Percentiles rank a stretch among this genome's conserved stretches.
These are phyloP conservation scores for Glareola pratincola DNA, from an alignment of 2,113 vertebrate genomes.

Conservation along the genomic window DNA sequence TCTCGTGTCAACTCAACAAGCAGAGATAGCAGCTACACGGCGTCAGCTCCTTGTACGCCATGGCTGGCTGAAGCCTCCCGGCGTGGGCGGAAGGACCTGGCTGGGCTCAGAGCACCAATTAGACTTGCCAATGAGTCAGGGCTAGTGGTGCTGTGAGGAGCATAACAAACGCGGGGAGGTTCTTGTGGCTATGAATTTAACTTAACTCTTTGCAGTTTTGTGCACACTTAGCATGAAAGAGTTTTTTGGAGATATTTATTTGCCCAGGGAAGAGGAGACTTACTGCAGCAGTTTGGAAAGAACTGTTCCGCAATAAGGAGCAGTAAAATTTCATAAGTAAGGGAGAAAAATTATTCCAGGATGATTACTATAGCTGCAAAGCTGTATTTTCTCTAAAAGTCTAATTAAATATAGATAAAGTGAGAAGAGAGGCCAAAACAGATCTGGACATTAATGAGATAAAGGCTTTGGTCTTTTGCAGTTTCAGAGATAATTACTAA, in stretches of 20 bases:
- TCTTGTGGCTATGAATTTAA: neutral
- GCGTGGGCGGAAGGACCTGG: slow-evolving; percentile 7
- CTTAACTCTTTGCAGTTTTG: neutral
- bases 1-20: slow-evolving; percentile 44
- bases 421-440: neutral
- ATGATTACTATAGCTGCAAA: neutral
- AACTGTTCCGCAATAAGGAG: neutral
- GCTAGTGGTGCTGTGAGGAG: neutral
- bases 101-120: neutral
- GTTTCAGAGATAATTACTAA: neutral
- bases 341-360: neutral
- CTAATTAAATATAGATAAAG: neutral
- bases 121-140: slow-evolving; percentile 3
- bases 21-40: slow-evolving; percentile 29
- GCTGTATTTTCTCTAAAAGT: neutral
- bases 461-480: neutral
- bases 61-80: neutral
- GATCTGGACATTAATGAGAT: neutral
- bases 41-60: neutral
- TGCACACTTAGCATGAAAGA: accelerated
- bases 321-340: neutral
- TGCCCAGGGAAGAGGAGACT: neutral
- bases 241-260: neutral
- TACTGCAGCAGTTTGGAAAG: neutral
- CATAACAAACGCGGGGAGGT: neutral